Evolutionary conservation across 53 echinoderm and acorn worm species (phyloP).

Genomic region (Echinarachnius parma): DNA sequence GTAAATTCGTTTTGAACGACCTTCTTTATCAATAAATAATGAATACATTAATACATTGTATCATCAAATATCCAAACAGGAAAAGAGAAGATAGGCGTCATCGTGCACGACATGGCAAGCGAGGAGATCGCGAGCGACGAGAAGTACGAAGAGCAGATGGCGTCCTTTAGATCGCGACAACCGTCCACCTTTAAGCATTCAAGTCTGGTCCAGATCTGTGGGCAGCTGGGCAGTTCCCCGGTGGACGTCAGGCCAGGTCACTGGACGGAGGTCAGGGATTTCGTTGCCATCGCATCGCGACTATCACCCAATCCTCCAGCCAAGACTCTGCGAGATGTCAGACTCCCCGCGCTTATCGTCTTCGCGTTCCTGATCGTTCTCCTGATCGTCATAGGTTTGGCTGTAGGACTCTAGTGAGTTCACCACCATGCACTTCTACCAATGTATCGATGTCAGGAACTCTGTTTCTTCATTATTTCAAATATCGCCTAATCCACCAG

Average conservation of each 20-base stretch:
- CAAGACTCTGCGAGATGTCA: not conserved
- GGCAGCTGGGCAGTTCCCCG: slow-evolving; percentile 3
- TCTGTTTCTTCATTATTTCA: no score
- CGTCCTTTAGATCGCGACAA: slow-evolving; percentile 16
- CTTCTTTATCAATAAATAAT: no score
- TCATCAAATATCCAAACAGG: slow-evolving; percentile 15
- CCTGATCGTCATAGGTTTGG: not conserved
- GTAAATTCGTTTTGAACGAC: no score
- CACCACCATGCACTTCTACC: no score
- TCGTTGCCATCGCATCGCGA: slow-evolving; percentile 8
- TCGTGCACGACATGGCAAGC: slow-evolving; percentile 25
- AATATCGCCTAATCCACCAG: no score
- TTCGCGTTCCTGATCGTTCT: slow-evolving; percentile 7
- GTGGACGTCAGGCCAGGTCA: not conserved
- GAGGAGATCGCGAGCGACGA: not conserved
- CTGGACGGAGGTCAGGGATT: slow-evolving; percentile 19
- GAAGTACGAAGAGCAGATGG: slow-evolving; percentile 14
- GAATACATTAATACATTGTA: no score
- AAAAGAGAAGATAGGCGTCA: slow-evolving; percentile 8
- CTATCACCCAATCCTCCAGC: slow-evolving; percentile 1
- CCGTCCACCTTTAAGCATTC: slow-evolving; percentile 25
- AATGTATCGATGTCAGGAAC: no score
- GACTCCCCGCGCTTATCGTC: slow-evolving; percentile 2
- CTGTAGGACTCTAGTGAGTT: not conserved
- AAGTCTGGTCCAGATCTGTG: slow-evolving; percentile 14